These are phyloP conservation scores for Sebastolobus altivelis DNA, from an alignment of 2,797 vertebrate species.

Conservation along the genomic window DNA sequence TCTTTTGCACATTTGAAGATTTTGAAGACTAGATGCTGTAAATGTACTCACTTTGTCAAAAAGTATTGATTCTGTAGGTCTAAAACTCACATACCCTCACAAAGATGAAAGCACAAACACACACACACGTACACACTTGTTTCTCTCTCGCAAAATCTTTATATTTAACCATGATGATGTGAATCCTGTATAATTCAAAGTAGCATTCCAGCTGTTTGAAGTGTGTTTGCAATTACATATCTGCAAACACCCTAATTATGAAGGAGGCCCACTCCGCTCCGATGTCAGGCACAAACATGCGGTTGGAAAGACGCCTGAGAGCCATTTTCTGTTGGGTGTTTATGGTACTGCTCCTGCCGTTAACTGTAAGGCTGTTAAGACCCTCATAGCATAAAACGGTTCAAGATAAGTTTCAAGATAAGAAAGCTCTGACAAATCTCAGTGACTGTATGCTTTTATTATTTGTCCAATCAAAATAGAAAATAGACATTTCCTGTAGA, in stretches of 20 bases:
- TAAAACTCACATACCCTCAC: neutral
- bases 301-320: slow-evolving; percentile 72
- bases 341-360: slow-evolving; percentile 63
- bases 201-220: slow-evolving; percentile 64
- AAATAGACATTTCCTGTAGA: slow-evolving; percentile 15
- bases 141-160: slow-evolving; percentile 25
- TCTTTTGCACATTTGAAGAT: neutral
- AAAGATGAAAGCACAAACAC: slow-evolving; percentile 3
- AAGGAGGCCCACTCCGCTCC: slow-evolving; percentile 55
- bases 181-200: slow-evolving; percentile 64
- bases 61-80: neutral
- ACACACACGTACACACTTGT: slow-evolving; percentile 8
- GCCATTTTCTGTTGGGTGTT: slow-evolving; percentile 73
- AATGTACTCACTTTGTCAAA: neutral
- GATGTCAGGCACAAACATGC: slow-evolving; percentile 60
- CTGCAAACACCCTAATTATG: slow-evolving; percentile 73
- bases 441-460: slow-evolving; percentile 14
- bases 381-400: slow-evolving; percentile 23
- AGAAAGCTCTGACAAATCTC: slow-evolving; percentile 4
- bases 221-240: slow-evolving; percentile 80
- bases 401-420: slow-evolving; percentile 22
- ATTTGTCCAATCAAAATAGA: slow-evolving; percentile 9
- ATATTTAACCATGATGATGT: slow-evolving; percentile 49
- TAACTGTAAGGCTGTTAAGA: slow-evolving; percentile 40
- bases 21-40: neutral